A percentile compares a stretch with the other conserved stretches of the same genome.
phyloP scores from a whole-genome alignment of 2,888 invertebrate species.

The Epistrophe eligans region DNA sequence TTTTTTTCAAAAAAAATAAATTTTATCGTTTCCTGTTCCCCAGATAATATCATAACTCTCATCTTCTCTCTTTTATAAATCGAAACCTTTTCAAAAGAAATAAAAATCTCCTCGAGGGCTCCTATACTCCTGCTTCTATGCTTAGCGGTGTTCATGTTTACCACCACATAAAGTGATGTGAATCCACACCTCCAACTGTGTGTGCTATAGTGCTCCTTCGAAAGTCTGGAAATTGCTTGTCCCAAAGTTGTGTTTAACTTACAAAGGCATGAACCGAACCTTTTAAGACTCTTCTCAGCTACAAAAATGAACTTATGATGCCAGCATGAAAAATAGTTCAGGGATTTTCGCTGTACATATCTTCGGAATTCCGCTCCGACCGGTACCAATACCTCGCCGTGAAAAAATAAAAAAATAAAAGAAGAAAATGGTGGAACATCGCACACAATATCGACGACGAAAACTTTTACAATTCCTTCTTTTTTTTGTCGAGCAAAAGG shows the following conservation, averaged over 20 bases:
- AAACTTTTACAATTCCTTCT: constrained; percentile 52
- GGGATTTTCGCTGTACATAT: constrained; percentile 65
- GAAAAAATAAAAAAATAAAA: background rate
- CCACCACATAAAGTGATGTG: constrained; percentile 63
- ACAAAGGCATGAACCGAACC: constrained; percentile 61
- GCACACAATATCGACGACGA: constrained; percentile 59
- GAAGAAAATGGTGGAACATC: constrained; percentile 26
- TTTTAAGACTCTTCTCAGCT: constrained; percentile 48
- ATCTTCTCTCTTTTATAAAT: constrained; percentile 49
- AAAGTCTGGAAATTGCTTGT: constrained; percentile 45
- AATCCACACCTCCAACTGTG: constrained; percentile 64
- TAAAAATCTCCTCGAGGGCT: constrained; percentile 11
- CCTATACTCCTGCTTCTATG: background rate
- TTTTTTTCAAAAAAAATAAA: constrained; percentile 23
- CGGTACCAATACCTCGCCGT: constrained; percentile 49
- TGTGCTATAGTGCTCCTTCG: constrained; percentile 8
- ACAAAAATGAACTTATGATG: constrained; percentile 66
- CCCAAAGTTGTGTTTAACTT: constrained; percentile 66
- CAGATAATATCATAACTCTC: constrained; percentile 48
- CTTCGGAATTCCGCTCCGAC: constrained; percentile 8
- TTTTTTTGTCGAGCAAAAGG: constrained; percentile 39
- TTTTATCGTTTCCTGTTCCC: constrained; percentile 23
- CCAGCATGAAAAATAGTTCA: constrained; percentile 68
- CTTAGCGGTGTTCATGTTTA: constrained; percentile 56
- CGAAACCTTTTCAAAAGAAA: constrained; percentile 27